These are phyloP conservation scores for Sceloporus tristichus DNA, from an alignment of 2,113 vertebrate species.

Conservation along the genomic window DNA sequence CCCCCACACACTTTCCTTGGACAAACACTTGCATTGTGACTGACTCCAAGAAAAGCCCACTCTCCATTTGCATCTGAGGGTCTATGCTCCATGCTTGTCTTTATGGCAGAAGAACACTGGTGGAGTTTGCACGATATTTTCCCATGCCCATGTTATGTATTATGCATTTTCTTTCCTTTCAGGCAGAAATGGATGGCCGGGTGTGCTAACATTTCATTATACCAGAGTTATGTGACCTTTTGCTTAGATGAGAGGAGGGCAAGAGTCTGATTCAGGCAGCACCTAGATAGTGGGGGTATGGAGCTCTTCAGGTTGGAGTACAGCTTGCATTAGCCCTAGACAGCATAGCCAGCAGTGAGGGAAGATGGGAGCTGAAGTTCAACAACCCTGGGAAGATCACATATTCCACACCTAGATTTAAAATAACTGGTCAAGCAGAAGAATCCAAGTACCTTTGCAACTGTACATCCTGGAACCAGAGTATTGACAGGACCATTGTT, in stretches of 20 bases:
- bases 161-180: conserved; percentile 17
- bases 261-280: background rate
- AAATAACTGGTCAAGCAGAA: background rate
- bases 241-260: background rate
- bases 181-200: background rate
- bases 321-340: background rate
- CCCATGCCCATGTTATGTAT: background rate
- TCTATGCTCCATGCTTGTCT: conserved; percentile 44
- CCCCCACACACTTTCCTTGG: conserved; percentile 61
- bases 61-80: conserved; percentile 53
- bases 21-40: conserved; percentile 73
- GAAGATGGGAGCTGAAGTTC: background rate
- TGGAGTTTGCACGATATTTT: conserved; percentile 57
- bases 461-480: background rate
- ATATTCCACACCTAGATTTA: background rate
- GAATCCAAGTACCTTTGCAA: background rate
- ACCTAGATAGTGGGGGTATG: background rate
- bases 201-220: conserved; percentile 49
- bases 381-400: background rate
- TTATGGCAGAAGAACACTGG: conserved; percentile 63
- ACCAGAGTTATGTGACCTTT: conserved; percentile 51
- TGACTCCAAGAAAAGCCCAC: conserved; percentile 68
- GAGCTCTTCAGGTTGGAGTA: background rate
- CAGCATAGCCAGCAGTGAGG: background rate
- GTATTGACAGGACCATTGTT: background rate